Conservation (phyloP, 2,888 invertebrate genomes). For the Halictus ligatus region DNA sequence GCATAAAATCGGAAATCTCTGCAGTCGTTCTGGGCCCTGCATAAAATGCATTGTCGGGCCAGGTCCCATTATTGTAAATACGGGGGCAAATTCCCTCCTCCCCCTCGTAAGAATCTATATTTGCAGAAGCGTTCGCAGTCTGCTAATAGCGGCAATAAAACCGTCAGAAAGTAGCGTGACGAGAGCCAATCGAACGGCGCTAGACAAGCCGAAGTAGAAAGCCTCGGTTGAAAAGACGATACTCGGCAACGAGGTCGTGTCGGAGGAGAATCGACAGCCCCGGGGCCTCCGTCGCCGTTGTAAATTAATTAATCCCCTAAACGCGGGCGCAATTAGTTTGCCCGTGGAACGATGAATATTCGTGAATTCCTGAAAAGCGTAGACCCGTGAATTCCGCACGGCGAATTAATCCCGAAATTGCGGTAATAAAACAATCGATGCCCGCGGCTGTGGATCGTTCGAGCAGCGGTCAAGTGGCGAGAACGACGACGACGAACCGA, state of each 20-base stretch:
- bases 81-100: too few species aligned
- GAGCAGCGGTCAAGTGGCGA: constrained; percentile 43
- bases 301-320: constrained; percentile 65
- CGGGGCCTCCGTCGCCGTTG: constrained; percentile 33
- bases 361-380: constrained; percentile 58
- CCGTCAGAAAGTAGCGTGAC: neutral
- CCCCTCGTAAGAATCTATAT: neutral
- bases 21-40: too few species aligned
- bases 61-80: neutral
- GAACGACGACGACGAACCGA: constrained; percentile 45
- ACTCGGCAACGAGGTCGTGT: neutral
- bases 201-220: neutral
- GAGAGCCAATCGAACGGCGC: neutral
- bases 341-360: constrained; percentile 51
- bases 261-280: constrained; percentile 38
- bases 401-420: constrained; percentile 74
- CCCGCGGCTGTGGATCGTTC: constrained; percentile 20
- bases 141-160: neutral
- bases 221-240: constrained; percentile 13
- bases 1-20: neutral
- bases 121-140: neutral
- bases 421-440: constrained; percentile 74
- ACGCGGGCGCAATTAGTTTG: constrained; percentile 49
- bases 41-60: neutral
- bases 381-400: constrained; percentile 49